Conservation (phyloP, 2,113 vertebrate genomes). For the Barbus barbus region DNA sequence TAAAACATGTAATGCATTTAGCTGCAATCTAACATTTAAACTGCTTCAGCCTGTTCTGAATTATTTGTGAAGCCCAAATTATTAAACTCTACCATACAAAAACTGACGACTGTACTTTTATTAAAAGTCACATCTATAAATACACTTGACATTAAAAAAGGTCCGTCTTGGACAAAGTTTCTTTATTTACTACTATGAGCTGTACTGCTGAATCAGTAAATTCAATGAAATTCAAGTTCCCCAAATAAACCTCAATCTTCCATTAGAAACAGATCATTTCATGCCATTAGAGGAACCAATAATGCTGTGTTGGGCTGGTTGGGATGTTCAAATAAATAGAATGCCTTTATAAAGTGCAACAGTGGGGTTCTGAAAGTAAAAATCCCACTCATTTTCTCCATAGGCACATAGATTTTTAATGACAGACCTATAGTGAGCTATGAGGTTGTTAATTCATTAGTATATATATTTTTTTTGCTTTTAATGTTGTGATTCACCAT, state of each 20-base stretch:
- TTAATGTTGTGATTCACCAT: neutral
- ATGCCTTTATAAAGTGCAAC: too few species aligned
- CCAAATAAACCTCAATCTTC: neutral
- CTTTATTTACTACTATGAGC: neutral
- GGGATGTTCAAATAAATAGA: neutral
- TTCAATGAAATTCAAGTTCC: neutral
- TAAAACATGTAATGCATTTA: neutral
- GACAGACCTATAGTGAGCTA: neutral
- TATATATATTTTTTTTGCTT: neutral
- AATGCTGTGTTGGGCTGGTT: neutral
- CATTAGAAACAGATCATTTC: neutral
- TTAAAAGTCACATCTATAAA: constrained; percentile 9
- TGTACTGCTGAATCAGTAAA: neutral
- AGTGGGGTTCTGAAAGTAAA: too few species aligned
- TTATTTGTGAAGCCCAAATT: neutral
- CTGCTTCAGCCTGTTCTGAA: neutral
- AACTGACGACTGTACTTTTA: neutral
- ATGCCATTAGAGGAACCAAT: neutral
- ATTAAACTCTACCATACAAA: neutral
- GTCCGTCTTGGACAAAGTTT: neutral
- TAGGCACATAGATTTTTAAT: neutral
- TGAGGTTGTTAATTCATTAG: neutral
- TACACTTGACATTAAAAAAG: constrained; percentile 20
- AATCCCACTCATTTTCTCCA: neutral
- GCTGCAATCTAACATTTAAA: neutral